Conservation (phyloP, 1,140 invertebrate genomes). For the Batillaria attramentaria region DNA sequence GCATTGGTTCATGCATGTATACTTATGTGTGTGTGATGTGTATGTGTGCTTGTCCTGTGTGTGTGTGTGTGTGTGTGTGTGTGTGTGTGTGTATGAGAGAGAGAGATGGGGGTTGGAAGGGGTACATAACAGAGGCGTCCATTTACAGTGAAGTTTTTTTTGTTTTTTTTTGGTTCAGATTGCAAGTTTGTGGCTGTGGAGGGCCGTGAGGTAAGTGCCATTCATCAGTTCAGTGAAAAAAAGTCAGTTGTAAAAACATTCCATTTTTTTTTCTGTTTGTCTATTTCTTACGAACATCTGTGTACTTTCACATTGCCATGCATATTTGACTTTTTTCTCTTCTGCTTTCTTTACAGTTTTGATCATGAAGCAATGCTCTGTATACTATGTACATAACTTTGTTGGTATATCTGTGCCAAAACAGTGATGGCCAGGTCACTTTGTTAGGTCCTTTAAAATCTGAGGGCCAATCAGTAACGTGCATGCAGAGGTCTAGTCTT, state of each 20-base stretch:
- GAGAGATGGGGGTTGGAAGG: neutral
- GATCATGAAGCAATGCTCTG: neutral
- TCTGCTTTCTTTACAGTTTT: too few relatives aligned
- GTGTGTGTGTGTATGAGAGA: neutral
- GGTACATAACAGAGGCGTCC: neutral
- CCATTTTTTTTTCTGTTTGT: too few relatives aligned
- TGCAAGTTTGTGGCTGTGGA: slow-evolving; percentile 75
- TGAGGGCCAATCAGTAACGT: neutral
- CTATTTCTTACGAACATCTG: too few relatives aligned
- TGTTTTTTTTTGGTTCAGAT: slow-evolving; percentile 61
- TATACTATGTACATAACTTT: neutral
- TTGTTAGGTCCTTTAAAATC: too few relatives aligned
- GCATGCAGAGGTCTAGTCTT: slow-evolving; percentile 10
- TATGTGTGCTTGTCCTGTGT: too few relatives aligned
- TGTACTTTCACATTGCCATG: too few relatives aligned
- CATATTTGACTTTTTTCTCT: too few relatives aligned
- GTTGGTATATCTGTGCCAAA: neutral
- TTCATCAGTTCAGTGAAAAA: neutral
- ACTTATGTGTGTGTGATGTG: too few relatives aligned
- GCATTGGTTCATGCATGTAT: too few relatives aligned
- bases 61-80: too few relatives aligned
- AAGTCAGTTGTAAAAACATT: too few relatives aligned
- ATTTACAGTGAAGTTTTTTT: neutral
- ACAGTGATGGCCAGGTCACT: too few relatives aligned
- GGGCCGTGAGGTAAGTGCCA: slow-evolving; percentile 78